phyloP scores from a whole-genome alignment of 2,113 vertebrate species.

The Cynocephalus volans region DNA sequence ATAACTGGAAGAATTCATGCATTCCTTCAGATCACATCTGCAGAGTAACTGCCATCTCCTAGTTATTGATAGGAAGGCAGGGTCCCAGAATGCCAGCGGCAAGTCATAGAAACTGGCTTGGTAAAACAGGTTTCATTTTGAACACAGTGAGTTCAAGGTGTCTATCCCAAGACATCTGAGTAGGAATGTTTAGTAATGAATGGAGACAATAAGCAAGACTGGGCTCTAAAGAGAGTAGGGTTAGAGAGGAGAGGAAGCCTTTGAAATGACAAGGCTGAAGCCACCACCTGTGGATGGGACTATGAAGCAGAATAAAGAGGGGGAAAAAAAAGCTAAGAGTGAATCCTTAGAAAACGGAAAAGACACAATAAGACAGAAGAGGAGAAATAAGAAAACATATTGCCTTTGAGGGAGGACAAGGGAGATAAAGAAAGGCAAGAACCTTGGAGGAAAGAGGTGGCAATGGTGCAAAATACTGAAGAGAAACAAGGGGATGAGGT shows the following conservation, averaged over 20 bases:
- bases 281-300: not conserved
- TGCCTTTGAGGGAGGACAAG: not conserved
- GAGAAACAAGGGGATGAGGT: not conserved
- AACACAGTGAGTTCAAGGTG: not conserved
- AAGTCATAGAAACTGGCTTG: conserved; percentile 27
- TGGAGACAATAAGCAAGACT: not conserved
- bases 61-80: not conserved
- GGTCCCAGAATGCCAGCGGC: not conserved
- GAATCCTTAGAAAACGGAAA: conserved; percentile 40
- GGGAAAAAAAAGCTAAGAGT: not conserved
- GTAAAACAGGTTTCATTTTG: conserved; percentile 20
- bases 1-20: conserved; percentile 22
- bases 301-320: not conserved
- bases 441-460: not conserved
- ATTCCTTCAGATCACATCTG: not conserved
- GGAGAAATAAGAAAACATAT: not conserved
- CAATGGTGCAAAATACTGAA: not conserved
- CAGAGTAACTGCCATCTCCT: conserved; percentile 25
- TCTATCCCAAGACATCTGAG: not conserved
- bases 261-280: not conserved
- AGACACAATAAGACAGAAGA: not conserved
- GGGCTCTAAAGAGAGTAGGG: not conserved
- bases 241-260: not conserved
- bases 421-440: not conserved
- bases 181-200: not conserved